Percentiles rank a stretch among this genome's conserved stretches.
phyloP scores from a whole-genome alignment of 2,797 vertebrate species.

The Nyctibius grandis region DNA sequence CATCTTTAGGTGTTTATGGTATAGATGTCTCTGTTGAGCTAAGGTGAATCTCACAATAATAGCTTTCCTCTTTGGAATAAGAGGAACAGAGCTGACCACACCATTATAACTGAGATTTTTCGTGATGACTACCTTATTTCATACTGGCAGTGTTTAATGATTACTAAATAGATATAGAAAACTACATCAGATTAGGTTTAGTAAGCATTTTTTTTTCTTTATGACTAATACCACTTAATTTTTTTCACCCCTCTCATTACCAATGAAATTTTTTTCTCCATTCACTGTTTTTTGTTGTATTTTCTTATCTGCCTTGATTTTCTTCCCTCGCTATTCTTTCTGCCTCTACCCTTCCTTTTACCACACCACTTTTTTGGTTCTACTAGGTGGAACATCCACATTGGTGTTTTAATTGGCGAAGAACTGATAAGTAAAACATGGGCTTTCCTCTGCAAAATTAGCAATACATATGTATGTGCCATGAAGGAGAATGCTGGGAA shows the following conservation, averaged over 20 bases:
- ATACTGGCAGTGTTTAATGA: not conserved
- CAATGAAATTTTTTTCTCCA: not conserved
- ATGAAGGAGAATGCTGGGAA: not conserved
- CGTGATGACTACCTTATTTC: not conserved
- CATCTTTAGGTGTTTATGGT: not conserved
- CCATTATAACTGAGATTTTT: not conserved
- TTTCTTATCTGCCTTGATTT: not conserved
- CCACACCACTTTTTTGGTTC: rapidly evolving
- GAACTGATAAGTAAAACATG: not conserved
- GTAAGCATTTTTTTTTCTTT: not conserved
- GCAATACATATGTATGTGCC: rapidly evolving
- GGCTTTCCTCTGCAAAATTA: not conserved
- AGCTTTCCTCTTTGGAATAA: not conserved
- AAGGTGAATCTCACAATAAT: not conserved
- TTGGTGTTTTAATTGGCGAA: not conserved
- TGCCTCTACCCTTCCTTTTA: not conserved
- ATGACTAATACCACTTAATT: not conserved
- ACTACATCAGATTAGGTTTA: not conserved
- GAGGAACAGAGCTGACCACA: not conserved
- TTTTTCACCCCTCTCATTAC: not conserved
- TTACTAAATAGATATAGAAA: not conserved
- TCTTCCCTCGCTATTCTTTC: not conserved
- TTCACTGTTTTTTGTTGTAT: not conserved
- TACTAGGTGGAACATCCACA: not conserved
- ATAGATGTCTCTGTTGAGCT: not conserved